Conservation (phyloP, 2,888 invertebrate species). For the Andrena hattorfiana region DNA sequence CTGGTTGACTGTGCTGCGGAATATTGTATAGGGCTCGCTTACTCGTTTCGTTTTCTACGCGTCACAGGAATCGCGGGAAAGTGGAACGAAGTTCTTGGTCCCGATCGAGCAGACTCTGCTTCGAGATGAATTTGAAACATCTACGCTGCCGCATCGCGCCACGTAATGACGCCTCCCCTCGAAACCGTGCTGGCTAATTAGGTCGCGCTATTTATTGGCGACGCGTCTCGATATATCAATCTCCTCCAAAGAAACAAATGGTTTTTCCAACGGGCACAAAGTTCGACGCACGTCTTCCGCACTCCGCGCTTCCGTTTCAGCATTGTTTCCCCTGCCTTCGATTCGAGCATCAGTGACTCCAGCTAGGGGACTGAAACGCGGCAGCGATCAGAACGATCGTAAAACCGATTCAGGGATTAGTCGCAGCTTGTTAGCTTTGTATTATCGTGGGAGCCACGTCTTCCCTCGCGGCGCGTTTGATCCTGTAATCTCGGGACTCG, state of each 20-base stretch:
- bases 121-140: constrained; percentile 35
- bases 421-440: constrained; percentile 50
- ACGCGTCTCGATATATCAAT: constrained; percentile 8
- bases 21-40: constrained; percentile 21
- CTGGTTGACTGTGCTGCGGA: constrained; percentile 2
- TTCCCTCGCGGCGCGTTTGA: constrained; percentile 23
- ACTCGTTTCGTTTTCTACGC: constrained; percentile 5
- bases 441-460: constrained; percentile 39
- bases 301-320: neutral
- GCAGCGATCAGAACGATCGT: neutral
- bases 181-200: constrained; percentile 46
- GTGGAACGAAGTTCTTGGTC: constrained; percentile 12
- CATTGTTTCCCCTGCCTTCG: neutral
- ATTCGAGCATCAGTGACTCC: no score
- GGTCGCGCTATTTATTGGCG: constrained; percentile 39
- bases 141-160: neutral
- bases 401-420: constrained; percentile 43
- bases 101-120: constrained; percentile 5
- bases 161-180: constrained; percentile 15
- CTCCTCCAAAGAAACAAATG: neutral
- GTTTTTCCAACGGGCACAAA: neutral
- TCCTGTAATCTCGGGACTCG: constrained; percentile 43
- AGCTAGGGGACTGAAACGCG: no score
- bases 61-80: constrained; percentile 10
- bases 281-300: neutral